Evolutionary conservation across 2,797 vertebrate species (phyloP), one percentile per base, ranked within the genome.

Genomic region (Poecilia wingei): DNA sequence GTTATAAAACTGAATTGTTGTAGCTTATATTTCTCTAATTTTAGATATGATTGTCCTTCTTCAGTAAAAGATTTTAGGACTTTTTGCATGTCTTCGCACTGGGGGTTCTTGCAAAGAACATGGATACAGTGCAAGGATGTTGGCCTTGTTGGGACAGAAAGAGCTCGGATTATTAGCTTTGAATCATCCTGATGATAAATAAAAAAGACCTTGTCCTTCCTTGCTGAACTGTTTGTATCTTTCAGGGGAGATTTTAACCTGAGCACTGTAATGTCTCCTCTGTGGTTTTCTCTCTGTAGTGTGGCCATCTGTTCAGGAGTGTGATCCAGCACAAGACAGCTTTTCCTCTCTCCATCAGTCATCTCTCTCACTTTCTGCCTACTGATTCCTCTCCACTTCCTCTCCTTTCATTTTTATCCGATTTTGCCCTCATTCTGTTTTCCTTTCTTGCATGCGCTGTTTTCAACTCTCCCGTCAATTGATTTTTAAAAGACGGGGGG

Each of bases 221-320:
- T 81, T 80, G 28, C 74, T 55, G 31, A 72, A 86, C 55, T 77
- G 45, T 59, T 55, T 16, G 53, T 75, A 9, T 82, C 55, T 93
- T 92, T 85, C 92, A 87, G 73, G 87, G 91, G 87, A 91, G 91
- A 82, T 91, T 92, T 94, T 92, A 95, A 95, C 93, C 94, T 92
- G 92, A 95, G 84, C 89, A 90, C 89, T 93, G 88, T 95, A 94
- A 93, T 88, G 90, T 88, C 94, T 93, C 93, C 86, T 64, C 81
- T 91, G 92, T 92, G 93, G 88, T 86, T 83, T 31, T 87, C 85
- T 93, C 88, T 94, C 92, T 89, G 86, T 74, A 51, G 93, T 76
- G 87, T 68, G 79, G 86, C 94, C 94, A 95, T 96, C 95, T 95
- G 95, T 88, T 94, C 84, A 80, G 81, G 61, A 39, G 75, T 71